Conservation (phyloP, 1,140 invertebrate genomes). For the Adelges cooleyi region DNA sequence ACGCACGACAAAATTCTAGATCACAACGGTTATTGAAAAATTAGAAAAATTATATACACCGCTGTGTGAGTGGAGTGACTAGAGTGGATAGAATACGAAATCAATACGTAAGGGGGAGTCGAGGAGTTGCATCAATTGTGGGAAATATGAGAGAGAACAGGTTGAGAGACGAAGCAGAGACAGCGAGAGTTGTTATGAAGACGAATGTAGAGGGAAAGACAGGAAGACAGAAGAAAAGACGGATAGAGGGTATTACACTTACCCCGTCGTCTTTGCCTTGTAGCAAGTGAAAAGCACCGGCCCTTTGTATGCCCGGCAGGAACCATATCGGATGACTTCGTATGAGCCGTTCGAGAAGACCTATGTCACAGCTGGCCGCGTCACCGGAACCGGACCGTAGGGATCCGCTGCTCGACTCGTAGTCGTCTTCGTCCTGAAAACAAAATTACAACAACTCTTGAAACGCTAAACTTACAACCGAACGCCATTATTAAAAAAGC, state of each 20-base stretch:
- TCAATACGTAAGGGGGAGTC: too few relatives aligned
- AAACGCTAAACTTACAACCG: too few relatives aligned
- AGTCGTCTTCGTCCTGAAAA: conserved; percentile 17
- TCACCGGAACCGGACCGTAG: conserved; percentile 40
- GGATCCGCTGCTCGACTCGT: conserved; percentile 40
- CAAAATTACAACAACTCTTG: too few relatives aligned
- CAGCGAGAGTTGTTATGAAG: not conserved
- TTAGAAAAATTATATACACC: too few relatives aligned
- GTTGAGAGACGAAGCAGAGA: not conserved
- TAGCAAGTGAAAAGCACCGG: conserved; percentile 80
- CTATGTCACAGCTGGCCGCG: conserved; percentile 53
- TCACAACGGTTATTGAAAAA: not conserved
- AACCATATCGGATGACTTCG: conserved; percentile 92
- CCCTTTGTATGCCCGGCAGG: conserved; percentile 80
- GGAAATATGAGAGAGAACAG: too few relatives aligned
- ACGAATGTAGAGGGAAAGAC: too few relatives aligned
- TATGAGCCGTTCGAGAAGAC: conserved; percentile 72
- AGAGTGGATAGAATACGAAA: too few relatives aligned
- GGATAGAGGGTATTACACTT: conserved; percentile 37
- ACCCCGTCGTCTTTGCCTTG: conserved; percentile 88
- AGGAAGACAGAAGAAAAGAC: not conserved
- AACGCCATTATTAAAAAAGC: too few relatives aligned
- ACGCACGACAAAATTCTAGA: conserved; percentile 81
- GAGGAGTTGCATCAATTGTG: too few relatives aligned
- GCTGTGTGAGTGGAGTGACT: too few relatives aligned